Evolutionary conservation across 2,888 invertebrate species (phyloP), one percentile per base, ranked within the genome.

Genomic region (Habroteleia sp.): DNA sequence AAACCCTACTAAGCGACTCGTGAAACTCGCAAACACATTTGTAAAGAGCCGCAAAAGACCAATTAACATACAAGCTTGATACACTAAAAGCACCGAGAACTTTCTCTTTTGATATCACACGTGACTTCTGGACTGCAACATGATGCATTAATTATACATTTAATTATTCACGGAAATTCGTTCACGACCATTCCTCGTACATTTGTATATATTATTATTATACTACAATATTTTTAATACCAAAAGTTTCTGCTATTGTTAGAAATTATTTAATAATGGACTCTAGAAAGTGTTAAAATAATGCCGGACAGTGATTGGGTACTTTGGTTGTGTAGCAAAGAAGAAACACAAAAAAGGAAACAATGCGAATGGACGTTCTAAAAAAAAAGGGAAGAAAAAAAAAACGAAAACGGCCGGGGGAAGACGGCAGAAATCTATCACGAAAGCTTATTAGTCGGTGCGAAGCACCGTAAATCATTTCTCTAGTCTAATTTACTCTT

Each of bases 401-500:
- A 48, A 41, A 48, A 8, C 17, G 37, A 10, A 14, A 6, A 3
- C 39, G 10, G 42, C 2, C 23, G 20, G 16, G 66, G 29, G 13
- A 46, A 16, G 54, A 10, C 35, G 11, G 14, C 29, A 33, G 62
- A 66, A 68, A 74, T 68, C 62, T 74, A 66, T 74, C 74, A 56
- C 60, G 52, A 23, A 52, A 74, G 65, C 80, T 84, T 85, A 84
- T 83, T 84, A 84, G 81, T 63, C 60, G 68, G 42, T 74, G 52
- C 76, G 56, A 23, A 52, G 48, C 50, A 74, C 82, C 77, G 84
- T 88, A 86, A 79, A 85, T 87, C 87, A 88, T 87, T 81, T 83
- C 80, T 80, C 85, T 87, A 87, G 87, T 86, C 87, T 88, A 87
- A 88, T 88, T 88, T 87, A 88, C 87, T 87, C 82, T 83, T 81